A percentile compares a stretch with the other conserved stretches of the same genome.
Conservation (phyloP, 2,888 invertebrate genomes). For the Oligia strigilis region DNA sequence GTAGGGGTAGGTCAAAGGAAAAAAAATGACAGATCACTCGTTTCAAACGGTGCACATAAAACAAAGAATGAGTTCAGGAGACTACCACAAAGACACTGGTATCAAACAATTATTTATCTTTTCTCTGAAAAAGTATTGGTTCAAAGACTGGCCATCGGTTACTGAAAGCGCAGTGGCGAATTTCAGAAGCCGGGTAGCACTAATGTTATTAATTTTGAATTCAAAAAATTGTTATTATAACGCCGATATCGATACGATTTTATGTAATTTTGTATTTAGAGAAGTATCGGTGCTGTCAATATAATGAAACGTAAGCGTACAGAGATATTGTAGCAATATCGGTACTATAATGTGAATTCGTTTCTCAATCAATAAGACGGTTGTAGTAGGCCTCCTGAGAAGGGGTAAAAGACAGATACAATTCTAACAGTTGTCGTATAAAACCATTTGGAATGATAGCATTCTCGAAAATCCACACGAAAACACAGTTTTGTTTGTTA, state of each 20-base stretch:
- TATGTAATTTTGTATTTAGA: neutral
- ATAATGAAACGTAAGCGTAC: neutral
- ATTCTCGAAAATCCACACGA: slow-evolving; percentile 52
- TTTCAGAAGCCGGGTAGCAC: neutral
- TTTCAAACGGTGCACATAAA: slow-evolving; percentile 26
- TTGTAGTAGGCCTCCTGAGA: slow-evolving; percentile 37
- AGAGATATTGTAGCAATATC: neutral
- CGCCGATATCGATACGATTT: neutral
- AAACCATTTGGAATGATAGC: slow-evolving; percentile 41
- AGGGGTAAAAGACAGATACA: neutral
- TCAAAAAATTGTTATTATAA: neutral
- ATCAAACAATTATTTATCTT: neutral
- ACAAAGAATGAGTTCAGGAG: slow-evolving; percentile 20
- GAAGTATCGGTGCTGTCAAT: neutral
- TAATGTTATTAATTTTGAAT: neutral
- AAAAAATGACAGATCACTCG: slow-evolving; percentile 4
- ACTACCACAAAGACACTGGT: slow-evolving; percentile 19
- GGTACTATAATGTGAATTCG: neutral
- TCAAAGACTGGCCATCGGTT: too few relatives aligned
- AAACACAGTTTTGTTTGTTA: slow-evolving; percentile 64
- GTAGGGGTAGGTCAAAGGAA: slow-evolving; percentile 10
- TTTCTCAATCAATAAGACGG: neutral
- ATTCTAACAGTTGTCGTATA: slow-evolving; percentile 45
- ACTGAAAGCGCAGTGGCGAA: neutral
- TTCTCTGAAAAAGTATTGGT: neutral